phyloP scores from a whole-genome alignment of 2,797 vertebrate genomes.

The Manis pentadactyla region DNA sequence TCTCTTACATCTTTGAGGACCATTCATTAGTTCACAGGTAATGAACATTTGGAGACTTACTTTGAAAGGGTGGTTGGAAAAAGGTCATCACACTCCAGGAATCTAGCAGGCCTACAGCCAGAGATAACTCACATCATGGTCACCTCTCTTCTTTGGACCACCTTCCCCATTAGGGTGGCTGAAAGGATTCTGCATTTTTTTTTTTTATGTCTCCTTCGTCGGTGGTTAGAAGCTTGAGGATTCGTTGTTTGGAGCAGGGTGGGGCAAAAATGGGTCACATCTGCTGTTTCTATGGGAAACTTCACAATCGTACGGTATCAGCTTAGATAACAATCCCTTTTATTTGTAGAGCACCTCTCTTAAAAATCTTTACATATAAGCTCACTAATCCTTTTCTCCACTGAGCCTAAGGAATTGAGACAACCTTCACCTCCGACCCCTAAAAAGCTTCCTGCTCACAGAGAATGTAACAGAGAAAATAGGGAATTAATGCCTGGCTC shows the following conservation, averaged over 20 bases:
- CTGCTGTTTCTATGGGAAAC: constrained; percentile 50
- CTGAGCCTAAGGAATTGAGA: neutral
- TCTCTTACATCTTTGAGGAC: constrained; percentile 85
- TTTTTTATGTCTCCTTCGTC: constrained; percentile 8
- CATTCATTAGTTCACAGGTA: constrained; percentile 86
- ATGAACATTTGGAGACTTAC: constrained; percentile 48
- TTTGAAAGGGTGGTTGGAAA: constrained; percentile 11
- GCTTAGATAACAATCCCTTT: neutral
- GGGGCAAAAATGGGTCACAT: neutral
- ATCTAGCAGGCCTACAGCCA: neutral
- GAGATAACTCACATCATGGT: constrained; percentile 27
- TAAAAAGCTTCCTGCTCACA: constrained; percentile 26
- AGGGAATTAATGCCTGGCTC: constrained; percentile 4
- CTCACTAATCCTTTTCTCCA: constrained; percentile 27
- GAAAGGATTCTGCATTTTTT: constrained; percentile 41
- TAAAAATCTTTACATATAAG: constrained; percentile 42
- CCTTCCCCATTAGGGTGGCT: constrained; percentile 21
- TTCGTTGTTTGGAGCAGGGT: neutral
- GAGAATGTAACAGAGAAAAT: constrained; percentile 41
- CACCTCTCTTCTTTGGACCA: constrained; percentile 47
- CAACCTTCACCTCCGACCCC: neutral
- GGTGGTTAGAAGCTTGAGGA: constrained; percentile 62
- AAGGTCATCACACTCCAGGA: neutral
- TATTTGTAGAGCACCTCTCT: constrained; percentile 34
- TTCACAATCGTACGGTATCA: constrained; percentile 41